Conservation (phyloP, 2,113 vertebrate genomes). For the Marmota monax region DNA sequence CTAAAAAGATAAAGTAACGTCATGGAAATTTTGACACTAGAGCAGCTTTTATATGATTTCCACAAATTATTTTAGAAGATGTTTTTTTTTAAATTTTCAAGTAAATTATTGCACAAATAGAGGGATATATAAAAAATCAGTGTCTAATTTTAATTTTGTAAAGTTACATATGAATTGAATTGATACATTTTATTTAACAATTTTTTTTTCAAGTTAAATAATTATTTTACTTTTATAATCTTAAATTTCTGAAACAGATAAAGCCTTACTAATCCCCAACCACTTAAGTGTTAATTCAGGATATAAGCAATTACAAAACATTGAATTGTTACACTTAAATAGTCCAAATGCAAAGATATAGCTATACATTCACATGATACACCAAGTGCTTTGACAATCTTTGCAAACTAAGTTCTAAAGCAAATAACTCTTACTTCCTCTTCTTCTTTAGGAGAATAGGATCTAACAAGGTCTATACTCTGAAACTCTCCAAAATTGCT, state of each 20-base stretch:
- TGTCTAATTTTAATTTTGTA: not conserved
- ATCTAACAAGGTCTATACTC: slow-evolving; percentile 51
- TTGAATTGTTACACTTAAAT: not conserved
- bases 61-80: not conserved
- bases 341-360: not conserved
- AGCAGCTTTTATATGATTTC: not conserved
- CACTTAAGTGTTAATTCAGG: not conserved
- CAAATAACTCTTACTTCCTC: slow-evolving; percentile 64
- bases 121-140: not conserved
- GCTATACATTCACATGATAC: not conserved
- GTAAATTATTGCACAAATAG: not conserved
- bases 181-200: not conserved
- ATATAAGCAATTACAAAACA: not conserved
- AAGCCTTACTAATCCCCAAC: not conserved
- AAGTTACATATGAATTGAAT: not conserved
- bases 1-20: not conserved
- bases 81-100: not conserved
- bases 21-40: not conserved
- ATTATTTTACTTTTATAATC: not conserved
- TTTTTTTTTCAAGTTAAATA: not conserved
- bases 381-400: slow-evolving; percentile 15
- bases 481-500: slow-evolving; percentile 22
- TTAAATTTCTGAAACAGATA: not conserved
- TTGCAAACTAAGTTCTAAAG: slow-evolving; percentile 31
- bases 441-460: slow-evolving; percentile 37